Percentiles rank a stretch among this genome's conserved stretches.
phyloP scores from a whole-genome alignment of 64 coral and sea anemone genomes.

The Montipora sp. region DNA sequence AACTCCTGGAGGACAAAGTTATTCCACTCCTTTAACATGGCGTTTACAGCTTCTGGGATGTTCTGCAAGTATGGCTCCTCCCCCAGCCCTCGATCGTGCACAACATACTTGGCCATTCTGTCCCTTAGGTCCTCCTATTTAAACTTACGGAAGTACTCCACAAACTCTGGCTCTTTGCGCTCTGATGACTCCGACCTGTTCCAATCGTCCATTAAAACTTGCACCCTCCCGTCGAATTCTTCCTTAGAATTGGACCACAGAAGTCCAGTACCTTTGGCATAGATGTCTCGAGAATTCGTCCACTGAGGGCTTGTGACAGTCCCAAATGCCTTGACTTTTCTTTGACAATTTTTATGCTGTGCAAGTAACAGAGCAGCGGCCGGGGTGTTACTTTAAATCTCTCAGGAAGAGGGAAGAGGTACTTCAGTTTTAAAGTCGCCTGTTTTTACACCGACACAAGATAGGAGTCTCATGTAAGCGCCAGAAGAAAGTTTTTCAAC shows the following conservation, averaged over 20 bases:
- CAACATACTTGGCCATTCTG: slow-evolving; percentile 47
- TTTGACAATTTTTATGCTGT: slow-evolving; percentile 61
- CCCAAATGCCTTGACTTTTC: slow-evolving; percentile 46
- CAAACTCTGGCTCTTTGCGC: slow-evolving; percentile 11
- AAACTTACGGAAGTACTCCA: slow-evolving; percentile 22
- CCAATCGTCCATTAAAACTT: slow-evolving; percentile 38
- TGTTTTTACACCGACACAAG: too few species aligned
- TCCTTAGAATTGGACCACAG: slow-evolving; percentile 61
- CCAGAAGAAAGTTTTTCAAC: too few species aligned
- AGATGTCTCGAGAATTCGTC: slow-evolving; percentile 55
- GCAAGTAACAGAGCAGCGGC: slow-evolving; percentile 60
- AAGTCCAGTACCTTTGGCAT: slow-evolving; percentile 64
- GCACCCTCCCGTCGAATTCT: slow-evolving; percentile 41
- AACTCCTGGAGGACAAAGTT: slow-evolving; percentile 48
- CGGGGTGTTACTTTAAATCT: too few species aligned
- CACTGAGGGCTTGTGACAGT: slow-evolving; percentile 59
- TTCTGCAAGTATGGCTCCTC: slow-evolving; percentile 56
- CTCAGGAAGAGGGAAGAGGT: too few species aligned
- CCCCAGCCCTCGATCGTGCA: slow-evolving; percentile 41
- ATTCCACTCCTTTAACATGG: slow-evolving; percentile 61
- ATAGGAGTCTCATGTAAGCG: neutral
- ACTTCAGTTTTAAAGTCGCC: too few species aligned
- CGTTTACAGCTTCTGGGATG: slow-evolving; percentile 43
- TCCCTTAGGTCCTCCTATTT: slow-evolving; percentile 30
- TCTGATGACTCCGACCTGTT: slow-evolving; percentile 15